These are phyloP conservation scores for Gallinago nigripennis DNA, from an alignment of 2,797 vertebrate species.

Conservation along the genomic window DNA sequence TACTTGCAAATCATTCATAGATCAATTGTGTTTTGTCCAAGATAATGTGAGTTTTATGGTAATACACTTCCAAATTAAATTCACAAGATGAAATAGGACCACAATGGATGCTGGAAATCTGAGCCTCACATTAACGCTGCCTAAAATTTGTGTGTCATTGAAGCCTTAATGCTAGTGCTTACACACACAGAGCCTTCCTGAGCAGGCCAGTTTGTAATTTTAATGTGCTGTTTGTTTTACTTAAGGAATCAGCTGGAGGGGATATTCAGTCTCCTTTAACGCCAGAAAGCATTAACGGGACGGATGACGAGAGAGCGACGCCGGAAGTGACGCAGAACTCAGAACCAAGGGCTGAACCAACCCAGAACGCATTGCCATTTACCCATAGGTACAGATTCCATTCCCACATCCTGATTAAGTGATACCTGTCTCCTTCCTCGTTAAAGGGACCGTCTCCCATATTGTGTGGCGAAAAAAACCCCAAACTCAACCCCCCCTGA, in stretches of 20 bases:
- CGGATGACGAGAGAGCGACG: constrained; percentile 86
- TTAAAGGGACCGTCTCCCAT: constrained; percentile 48
- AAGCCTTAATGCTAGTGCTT: not conserved
- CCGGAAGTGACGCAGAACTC: constrained; percentile 89
- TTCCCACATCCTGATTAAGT: constrained; percentile 75
- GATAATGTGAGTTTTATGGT: not conserved
- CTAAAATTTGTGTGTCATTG: not conserved
- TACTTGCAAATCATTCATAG: not conserved
- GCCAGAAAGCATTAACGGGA: constrained; percentile 92
- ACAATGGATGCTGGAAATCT: not conserved
- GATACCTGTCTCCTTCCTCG: constrained; percentile 23
- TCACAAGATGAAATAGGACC: not conserved
- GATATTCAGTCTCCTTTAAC: constrained; percentile 94
- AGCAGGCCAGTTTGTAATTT: not conserved
- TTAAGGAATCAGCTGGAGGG: constrained; percentile 92
- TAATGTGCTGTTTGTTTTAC: constrained; percentile 38
- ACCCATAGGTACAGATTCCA: constrained; percentile 90
- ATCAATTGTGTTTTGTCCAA: not conserved
- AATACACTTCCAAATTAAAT: not conserved
- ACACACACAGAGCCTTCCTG: not conserved
- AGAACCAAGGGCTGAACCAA: constrained; percentile 87
- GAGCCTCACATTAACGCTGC: not conserved
- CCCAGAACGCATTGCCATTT: constrained; percentile 92
- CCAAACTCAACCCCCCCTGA: accelerated
- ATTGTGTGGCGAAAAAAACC: not conserved